These are phyloP conservation scores for Sphaerodactylus townsendi DNA, from an alignment of 2,113 vertebrate genomes.

Conservation along the genomic window DNA sequence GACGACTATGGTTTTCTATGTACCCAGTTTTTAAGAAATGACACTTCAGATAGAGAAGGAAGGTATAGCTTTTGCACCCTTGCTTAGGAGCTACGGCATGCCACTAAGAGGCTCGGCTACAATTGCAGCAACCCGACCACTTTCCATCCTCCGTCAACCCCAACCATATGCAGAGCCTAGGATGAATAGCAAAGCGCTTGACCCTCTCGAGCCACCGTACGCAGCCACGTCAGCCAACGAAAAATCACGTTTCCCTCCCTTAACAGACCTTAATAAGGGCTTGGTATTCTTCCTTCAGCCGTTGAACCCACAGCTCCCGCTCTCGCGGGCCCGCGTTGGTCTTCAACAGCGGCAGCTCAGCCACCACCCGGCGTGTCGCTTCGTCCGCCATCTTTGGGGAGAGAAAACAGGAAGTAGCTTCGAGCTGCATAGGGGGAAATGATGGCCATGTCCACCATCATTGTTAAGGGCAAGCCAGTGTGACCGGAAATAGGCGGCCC, in stretches of 20 bases:
- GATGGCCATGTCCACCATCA: not conserved
- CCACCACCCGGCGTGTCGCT: conserved; percentile 80
- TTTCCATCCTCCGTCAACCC: too few species aligned
- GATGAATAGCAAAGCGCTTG: not conserved
- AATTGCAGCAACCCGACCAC: too few species aligned
- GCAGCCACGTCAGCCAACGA: not conserved
- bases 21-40: too few species aligned
- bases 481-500: not conserved
- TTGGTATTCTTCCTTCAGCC: conserved; percentile 91
- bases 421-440: not conserved
- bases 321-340: conserved; percentile 88
- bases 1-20: too few species aligned
- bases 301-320: conserved; percentile 86
- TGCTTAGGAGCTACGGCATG: too few species aligned
- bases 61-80: too few species aligned
- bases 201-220: not conserved
- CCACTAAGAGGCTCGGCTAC: too few species aligned
- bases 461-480: not conserved
- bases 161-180: not conserved
- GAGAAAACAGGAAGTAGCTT: conserved; percentile 53
- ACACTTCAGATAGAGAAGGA: too few species aligned
- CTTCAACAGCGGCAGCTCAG: conserved; percentile 86
- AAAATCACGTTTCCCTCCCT: not conserved
- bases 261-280: conserved; percentile 81
- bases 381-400: conserved; percentile 85